These are phyloP conservation scores for Thymelicus acteon DNA, from an alignment of 2,888 invertebrate species.

Conservation along the genomic window DNA sequence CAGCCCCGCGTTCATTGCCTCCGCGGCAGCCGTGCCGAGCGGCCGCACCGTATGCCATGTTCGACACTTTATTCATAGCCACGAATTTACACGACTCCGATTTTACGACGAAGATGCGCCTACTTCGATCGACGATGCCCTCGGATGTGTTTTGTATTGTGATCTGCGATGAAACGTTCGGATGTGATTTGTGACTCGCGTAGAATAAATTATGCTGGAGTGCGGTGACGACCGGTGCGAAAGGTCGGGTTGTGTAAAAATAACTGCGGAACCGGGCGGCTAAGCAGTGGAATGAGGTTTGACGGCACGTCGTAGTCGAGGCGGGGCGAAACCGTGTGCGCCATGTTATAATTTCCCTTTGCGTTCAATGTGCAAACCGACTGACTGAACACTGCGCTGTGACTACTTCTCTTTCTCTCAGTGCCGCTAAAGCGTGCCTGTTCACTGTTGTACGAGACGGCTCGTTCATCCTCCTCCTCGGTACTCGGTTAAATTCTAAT, in stretches of 20 bases:
- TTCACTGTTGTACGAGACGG: constrained; percentile 50
- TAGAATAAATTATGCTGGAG: constrained; percentile 70
- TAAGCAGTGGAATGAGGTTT: constrained; percentile 84
- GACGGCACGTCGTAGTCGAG: constrained; percentile 83
- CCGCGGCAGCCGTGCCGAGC: constrained; percentile 85
- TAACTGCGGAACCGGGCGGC: constrained; percentile 84
- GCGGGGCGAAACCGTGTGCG: constrained; percentile 82
- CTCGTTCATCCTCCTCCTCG: constrained; percentile 2
- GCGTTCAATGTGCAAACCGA: constrained; percentile 81
- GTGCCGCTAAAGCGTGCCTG: constrained; percentile 63
- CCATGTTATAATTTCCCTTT: constrained; percentile 84
- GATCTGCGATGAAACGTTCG: constrained; percentile 50
- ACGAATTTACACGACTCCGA: constrained; percentile 39
- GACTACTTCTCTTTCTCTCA: constrained; percentile 77
- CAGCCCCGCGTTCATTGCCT: constrained; percentile 87
- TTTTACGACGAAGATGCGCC: constrained; percentile 37
- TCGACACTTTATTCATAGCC: constrained; percentile 36
- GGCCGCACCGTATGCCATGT: constrained; percentile 65
- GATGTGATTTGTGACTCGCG: constrained; percentile 72
- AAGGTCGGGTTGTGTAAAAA: constrained; percentile 85
- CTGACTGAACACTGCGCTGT: constrained; percentile 73
- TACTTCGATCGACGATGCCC: constrained; percentile 26
- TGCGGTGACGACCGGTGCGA: constrained; percentile 83
- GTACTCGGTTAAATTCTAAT: constrained; percentile 36
- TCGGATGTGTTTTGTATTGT: constrained; percentile 60